Conservation (phyloP, 2,797 vertebrate species). For the Tragopan temminckii region DNA sequence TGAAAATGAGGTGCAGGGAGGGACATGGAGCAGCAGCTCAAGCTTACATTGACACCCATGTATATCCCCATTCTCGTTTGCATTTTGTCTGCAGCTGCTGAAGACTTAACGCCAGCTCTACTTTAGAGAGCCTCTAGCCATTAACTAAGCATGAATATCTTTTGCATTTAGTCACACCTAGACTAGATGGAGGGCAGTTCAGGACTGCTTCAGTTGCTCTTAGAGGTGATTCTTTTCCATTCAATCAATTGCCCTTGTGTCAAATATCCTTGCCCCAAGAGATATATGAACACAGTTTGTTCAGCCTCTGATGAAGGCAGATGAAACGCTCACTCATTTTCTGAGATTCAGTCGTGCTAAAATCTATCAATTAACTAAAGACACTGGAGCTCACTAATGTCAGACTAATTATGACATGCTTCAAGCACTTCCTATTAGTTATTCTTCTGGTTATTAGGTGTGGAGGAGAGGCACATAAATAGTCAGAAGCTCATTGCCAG, state of each 20-base stretch:
- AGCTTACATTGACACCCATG: not conserved
- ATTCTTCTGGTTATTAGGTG: slow-evolving; percentile 48
- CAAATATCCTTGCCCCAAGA: not conserved
- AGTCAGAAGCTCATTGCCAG: not conserved
- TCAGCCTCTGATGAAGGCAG: slow-evolving; percentile 16
- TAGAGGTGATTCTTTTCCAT: not conserved
- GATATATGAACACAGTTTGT: not conserved
- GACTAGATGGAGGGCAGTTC: not conserved
- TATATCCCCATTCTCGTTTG: too few species aligned
- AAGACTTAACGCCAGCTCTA: not conserved
- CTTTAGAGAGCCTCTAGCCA: not conserved
- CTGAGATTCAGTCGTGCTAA: not conserved
- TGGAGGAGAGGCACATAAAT: slow-evolving; percentile 51
- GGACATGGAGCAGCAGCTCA: not conserved
- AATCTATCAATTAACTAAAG: slow-evolving; percentile 58
- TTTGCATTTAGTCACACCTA: not conserved
- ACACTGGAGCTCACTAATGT: slow-evolving; percentile 41
- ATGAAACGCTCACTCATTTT: slow-evolving; percentile 12
- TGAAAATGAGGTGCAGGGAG: not conserved
- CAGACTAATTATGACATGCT: slow-evolving; percentile 58
- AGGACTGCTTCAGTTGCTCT: not conserved
- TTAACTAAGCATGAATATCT: not conserved
- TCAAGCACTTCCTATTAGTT: slow-evolving; percentile 47
- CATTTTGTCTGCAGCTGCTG: rapidly evolving
- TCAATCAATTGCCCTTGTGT: not conserved